phyloP scores from a whole-genome alignment of 2,888 invertebrate species.

The Heliothis peltigera region DNA sequence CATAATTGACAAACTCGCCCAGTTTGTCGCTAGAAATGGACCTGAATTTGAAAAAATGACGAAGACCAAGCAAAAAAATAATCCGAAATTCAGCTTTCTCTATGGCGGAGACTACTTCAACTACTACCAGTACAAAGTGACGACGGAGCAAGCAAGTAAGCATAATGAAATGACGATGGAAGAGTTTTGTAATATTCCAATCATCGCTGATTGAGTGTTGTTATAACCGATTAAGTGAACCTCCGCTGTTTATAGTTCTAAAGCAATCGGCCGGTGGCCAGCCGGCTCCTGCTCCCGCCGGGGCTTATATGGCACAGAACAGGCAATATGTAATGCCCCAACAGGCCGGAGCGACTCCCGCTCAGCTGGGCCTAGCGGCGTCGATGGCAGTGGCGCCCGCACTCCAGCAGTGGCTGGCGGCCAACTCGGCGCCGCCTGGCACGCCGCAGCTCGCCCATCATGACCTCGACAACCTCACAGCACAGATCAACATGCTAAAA shows the following conservation, averaged over 20 bases:
- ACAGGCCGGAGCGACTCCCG: slow-evolving; percentile 88
- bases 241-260: slow-evolving; percentile 92
- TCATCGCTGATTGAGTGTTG: slow-evolving; percentile 82
- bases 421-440: slow-evolving; percentile 79
- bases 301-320: slow-evolving; percentile 90
- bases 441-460: slow-evolving; percentile 70
- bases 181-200: slow-evolving; percentile 72
- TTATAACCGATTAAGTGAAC: slow-evolving; percentile 88
- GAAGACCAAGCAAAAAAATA: slow-evolving; percentile 99
- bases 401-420: slow-evolving; percentile 85
- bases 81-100: slow-evolving; percentile 98
- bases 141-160: slow-evolving; percentile 98
- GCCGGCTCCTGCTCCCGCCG: slow-evolving; percentile 86
- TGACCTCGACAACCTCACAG: slow-evolving; percentile 90
- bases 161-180: slow-evolving; percentile 80
- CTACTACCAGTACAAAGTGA: slow-evolving; percentile 99
- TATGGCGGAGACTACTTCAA: slow-evolving; percentile 98
- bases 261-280: slow-evolving; percentile 92
- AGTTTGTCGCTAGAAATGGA: slow-evolving; percentile 99
- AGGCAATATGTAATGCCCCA: slow-evolving; percentile 90
- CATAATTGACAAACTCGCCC: slow-evolving; percentile 99
- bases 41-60: slow-evolving; percentile 99
- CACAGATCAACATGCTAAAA: slow-evolving; percentile 95
- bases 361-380: slow-evolving; percentile 89
- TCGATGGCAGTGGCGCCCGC: slow-evolving; percentile 87